Evolutionary conservation across 2,113 vertebrate genomes (phyloP).

Genomic region (Lophotis ruficrista): DNA sequence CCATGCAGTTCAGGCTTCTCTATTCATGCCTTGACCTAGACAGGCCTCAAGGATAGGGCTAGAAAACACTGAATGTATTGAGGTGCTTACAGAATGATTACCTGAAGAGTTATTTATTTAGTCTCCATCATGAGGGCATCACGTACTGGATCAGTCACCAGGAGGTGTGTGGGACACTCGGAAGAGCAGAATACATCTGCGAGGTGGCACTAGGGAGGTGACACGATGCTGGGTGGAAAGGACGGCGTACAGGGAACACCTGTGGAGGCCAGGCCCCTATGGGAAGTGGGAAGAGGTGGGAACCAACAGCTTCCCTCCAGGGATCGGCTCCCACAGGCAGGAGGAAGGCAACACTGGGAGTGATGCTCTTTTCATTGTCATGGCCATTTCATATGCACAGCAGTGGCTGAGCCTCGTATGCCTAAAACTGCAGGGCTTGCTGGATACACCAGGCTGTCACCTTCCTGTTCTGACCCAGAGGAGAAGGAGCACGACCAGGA

Average conservation of each 20-base stretch:
- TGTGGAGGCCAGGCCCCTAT: neutral
- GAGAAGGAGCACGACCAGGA: neutral
- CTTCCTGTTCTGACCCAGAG: neutral
- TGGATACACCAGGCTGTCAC: neutral
- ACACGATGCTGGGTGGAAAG: neutral
- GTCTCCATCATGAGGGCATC: neutral
- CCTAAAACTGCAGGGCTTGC: neutral
- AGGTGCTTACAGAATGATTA: neutral
- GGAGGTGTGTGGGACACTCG: neutral
- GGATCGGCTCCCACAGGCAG: neutral
- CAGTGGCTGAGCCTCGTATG: neutral
- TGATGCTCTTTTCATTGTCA: neutral
- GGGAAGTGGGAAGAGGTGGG: neutral
- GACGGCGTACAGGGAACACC: neutral
- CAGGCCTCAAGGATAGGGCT: neutral
- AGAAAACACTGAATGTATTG: neutral
- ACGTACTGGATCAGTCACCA: fast-evolving
- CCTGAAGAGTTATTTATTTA: neutral
- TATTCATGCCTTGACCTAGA: neutral
- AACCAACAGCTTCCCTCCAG: neutral
- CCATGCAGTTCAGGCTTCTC: neutral
- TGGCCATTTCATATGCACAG: fast-evolving
- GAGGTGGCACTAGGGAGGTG: neutral
- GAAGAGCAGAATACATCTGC: neutral
- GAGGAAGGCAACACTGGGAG: neutral